phyloP scores from a whole-genome alignment of 2,797 vertebrate genomes.

The Melanotaenia parkinsoni region DNA sequence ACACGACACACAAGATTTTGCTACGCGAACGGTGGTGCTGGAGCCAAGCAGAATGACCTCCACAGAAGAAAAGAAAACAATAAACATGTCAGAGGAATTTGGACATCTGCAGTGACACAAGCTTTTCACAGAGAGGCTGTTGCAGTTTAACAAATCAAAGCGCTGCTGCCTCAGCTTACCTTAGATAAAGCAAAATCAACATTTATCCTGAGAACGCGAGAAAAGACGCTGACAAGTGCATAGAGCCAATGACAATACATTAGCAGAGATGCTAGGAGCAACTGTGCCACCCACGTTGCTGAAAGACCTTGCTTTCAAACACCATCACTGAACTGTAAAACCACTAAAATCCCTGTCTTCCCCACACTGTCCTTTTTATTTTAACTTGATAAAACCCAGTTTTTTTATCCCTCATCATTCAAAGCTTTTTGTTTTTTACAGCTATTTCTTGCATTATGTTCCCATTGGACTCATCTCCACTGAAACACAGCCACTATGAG shows the following conservation, averaged over 20 bases:
- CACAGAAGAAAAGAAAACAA: constrained; percentile 82
- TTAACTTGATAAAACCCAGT: constrained; percentile 89
- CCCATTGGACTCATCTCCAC: constrained; percentile 54
- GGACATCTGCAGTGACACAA: constrained; percentile 87
- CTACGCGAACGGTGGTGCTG: constrained; percentile 45
- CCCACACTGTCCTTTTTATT: constrained; percentile 94
- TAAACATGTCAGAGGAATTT: constrained; percentile 90
- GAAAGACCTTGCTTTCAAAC: constrained; percentile 93
- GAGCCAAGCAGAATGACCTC: constrained; percentile 54
- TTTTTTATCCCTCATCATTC: constrained; percentile 58
- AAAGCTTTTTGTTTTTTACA: constrained; percentile 65
- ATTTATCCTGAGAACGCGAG: constrained; percentile 96
- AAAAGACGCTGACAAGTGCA: constrained; percentile 95
- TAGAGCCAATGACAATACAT: constrained; percentile 97
- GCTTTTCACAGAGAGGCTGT: constrained; percentile 62
- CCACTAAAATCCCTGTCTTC: constrained; percentile 93
- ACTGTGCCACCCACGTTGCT: constrained; percentile 98
- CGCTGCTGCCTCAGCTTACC: constrained; percentile 88
- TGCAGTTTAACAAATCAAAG: constrained; percentile 81
- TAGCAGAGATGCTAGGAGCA: constrained; percentile 89
- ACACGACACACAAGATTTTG: constrained; percentile 68
- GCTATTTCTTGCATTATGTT: constrained; percentile 72
- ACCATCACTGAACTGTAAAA: constrained; percentile 96
- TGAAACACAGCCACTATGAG: constrained; percentile 49
- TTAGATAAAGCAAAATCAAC: constrained; percentile 95